phyloP scores from a whole-genome alignment of 2,888 invertebrate genomes.

The Drosophila fulvimacula region DNA sequence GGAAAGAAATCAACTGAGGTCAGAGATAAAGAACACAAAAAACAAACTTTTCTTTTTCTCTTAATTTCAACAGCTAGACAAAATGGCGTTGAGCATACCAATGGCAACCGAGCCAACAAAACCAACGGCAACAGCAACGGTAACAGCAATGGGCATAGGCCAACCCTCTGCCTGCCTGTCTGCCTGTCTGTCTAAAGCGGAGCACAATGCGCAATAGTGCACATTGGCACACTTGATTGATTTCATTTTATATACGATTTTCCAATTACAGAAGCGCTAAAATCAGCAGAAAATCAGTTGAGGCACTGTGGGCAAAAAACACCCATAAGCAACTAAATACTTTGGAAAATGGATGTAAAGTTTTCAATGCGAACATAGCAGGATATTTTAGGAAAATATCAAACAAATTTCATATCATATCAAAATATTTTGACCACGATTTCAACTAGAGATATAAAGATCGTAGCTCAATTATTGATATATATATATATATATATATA shows the following conservation, averaged over 20 bases:
- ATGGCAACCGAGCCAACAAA: constrained; percentile 45
- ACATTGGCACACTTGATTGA: constrained; percentile 82
- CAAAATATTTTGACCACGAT: too few relatives aligned
- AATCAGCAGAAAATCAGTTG: constrained; percentile 70
- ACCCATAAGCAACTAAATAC: not conserved
- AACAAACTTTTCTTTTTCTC: constrained; percentile 52
- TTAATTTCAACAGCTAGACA: constrained; percentile 72
- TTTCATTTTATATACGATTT: constrained; percentile 83
- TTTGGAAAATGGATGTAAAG: too few relatives aligned
- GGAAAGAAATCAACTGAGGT: constrained; percentile 67
- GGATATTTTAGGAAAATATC: too few relatives aligned
- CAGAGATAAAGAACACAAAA: constrained; percentile 65
- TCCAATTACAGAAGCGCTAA: constrained; percentile 80
- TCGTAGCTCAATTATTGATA: too few relatives aligned
- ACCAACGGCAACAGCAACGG: constrained; percentile 14
- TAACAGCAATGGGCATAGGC: constrained; percentile 27
- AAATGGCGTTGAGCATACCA: constrained; percentile 63
- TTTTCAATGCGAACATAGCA: too few relatives aligned
- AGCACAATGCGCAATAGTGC: constrained; percentile 64
- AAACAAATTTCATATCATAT: too few relatives aligned
- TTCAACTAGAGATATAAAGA: too few relatives aligned
- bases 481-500: too few relatives aligned
- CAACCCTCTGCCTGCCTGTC: constrained; percentile 38
- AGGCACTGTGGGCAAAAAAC: constrained; percentile 50
- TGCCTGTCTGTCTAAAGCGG: constrained; percentile 37